Percentiles rank a stretch among this genome's conserved stretches.
phyloP scores from a whole-genome alignment of 2,888 invertebrate species.

The Eupeodes luniger region DNA sequence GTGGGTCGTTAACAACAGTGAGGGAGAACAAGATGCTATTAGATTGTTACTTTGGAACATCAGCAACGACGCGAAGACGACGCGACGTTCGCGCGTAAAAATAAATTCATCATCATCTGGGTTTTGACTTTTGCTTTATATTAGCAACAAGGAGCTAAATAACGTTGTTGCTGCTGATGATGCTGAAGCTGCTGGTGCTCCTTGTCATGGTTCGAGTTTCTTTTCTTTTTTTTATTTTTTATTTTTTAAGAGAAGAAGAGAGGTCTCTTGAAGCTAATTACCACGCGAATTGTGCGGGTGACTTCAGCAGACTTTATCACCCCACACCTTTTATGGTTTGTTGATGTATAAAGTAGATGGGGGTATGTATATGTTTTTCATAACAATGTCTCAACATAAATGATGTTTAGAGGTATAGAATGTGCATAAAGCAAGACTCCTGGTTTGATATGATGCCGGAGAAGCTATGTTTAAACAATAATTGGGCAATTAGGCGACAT shows the following conservation, averaged over 20 bases:
- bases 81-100: slow-evolving; percentile 45
- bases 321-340: slow-evolving; percentile 9
- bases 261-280: slow-evolving; percentile 68
- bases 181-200: slow-evolving; percentile 28
- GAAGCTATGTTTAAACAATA: slow-evolving; percentile 62
- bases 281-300: slow-evolving; percentile 68
- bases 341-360: background rate
- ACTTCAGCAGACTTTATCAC: slow-evolving; percentile 35
- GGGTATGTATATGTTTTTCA: background rate
- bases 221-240: background rate
- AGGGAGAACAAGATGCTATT: slow-evolving; percentile 35
- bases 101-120: slow-evolving; percentile 73
- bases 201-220: slow-evolving; percentile 36
- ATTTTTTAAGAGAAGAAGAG: background rate
- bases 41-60: slow-evolving; percentile 21
- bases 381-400: slow-evolving; percentile 43
- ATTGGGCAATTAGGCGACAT: slow-evolving; percentile 75
- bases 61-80: no score
- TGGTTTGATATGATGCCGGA: slow-evolving; percentile 14
- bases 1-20: slow-evolving; percentile 34
- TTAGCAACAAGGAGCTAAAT: background rate
- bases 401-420: slow-evolving; percentile 37
- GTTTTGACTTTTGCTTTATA: slow-evolving; percentile 48
- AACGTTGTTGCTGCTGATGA: background rate
- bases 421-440: slow-evolving; percentile 17